Evolutionary conservation across 2,888 invertebrate genomes (phyloP).

Genomic region (Lingula anatina): DNA sequence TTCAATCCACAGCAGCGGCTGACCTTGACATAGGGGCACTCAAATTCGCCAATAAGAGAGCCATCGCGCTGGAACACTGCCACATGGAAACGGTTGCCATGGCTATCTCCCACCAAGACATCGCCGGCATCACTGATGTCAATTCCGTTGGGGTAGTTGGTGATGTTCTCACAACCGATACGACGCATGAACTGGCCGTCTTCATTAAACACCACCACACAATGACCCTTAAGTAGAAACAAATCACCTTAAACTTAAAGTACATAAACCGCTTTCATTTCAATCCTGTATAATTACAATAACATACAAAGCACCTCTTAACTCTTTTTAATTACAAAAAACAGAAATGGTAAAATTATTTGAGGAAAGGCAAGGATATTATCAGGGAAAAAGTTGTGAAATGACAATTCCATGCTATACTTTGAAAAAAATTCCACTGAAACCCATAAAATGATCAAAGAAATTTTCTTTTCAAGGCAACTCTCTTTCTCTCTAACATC

Average conservation of each 20-base stretch:
- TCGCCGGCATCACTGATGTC: constrained; percentile 96
- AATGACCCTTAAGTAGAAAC: constrained; percentile 65
- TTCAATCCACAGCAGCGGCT: constrained; percentile 96
- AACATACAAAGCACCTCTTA: constrained; percentile 5
- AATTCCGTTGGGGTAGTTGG: constrained; percentile 96
- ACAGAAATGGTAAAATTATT: constrained; percentile 25
- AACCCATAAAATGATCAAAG: too few relatives aligned
- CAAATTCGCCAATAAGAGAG: constrained; percentile 67
- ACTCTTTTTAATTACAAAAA: constrained; percentile 16
- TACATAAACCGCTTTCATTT: too few relatives aligned
- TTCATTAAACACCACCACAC: constrained; percentile 85
- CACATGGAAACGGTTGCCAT: constrained; percentile 95
- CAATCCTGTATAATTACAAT: too few relatives aligned
- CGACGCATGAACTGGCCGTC: constrained; percentile 84
- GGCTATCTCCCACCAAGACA: constrained; percentile 92
- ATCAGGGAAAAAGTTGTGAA: too few relatives aligned
- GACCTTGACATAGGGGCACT: constrained; percentile 96
- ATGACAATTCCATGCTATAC: too few relatives aligned
- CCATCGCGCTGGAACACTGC: constrained; percentile 91
- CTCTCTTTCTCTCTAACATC: not conserved
- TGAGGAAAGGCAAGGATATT: too few relatives aligned
- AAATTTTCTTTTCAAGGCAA: too few relatives aligned
- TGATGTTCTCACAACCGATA: constrained; percentile 91
- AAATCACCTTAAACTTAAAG: too few relatives aligned
- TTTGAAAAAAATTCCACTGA: too few relatives aligned